Evolutionary conservation across 2,113 vertebrate species (phyloP).

Genomic region (Cyphomyrus discorhynchus): DNA sequence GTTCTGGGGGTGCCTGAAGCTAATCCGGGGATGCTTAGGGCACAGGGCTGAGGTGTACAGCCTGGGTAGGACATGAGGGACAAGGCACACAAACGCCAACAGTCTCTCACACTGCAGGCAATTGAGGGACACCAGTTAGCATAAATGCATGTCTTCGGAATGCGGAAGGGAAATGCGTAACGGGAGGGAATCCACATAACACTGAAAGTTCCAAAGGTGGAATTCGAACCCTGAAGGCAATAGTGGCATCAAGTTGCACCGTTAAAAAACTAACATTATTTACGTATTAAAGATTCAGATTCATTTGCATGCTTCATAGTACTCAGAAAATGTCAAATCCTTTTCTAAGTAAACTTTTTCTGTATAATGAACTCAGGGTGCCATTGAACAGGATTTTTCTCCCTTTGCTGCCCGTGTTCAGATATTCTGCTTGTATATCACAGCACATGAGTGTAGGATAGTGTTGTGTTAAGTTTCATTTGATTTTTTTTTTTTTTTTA

Average conservation of each 20-base stretch:
- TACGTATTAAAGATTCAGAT: not conserved
- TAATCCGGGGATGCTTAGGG: not conserved
- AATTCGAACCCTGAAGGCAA: not conserved
- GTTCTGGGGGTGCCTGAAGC: not conserved
- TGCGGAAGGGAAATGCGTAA: not conserved
- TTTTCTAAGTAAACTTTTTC: not conserved
- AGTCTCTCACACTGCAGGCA: not conserved
- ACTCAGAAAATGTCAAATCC: not conserved
- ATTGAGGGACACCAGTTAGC: not conserved
- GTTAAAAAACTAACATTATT: not conserved
- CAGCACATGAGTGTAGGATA: not conserved
- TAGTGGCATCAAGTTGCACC: not conserved
- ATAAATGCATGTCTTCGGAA: not conserved
- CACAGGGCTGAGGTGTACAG: not conserved
- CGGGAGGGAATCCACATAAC: not conserved
- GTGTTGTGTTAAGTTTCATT: not conserved
- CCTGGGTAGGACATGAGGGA: not conserved
- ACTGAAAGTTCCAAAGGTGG: not conserved
- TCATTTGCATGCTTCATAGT: not conserved
- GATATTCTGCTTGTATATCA: not conserved
- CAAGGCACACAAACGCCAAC: not conserved
- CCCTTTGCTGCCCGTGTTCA: not conserved
- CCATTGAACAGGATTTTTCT: not conserved
- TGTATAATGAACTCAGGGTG: not conserved
- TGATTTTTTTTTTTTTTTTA: slow-evolving; percentile 21